Base-by-base conservation (phyloP, 2,113 vertebrate species). In the Grammomys surdaster region DNA sequence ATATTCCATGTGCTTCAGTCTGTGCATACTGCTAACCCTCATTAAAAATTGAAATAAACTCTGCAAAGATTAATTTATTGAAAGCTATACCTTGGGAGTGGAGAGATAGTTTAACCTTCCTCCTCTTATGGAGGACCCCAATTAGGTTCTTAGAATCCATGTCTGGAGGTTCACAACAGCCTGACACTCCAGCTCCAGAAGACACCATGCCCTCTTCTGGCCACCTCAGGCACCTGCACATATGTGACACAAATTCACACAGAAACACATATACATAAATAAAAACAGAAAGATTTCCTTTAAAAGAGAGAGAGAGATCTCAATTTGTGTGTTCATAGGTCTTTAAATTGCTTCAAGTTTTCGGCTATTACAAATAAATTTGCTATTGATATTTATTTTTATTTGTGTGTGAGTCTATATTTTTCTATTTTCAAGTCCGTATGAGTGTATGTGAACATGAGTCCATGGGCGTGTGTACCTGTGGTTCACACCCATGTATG, bases 331-430 rank as follows among this genome's bases (percentile, higher is more conserved):
- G 26, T 36, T 51, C 31, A 17, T 46, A 24, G 43, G 13, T 40
- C 89, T 80, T 72, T 75, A 51, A 54, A 51, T 90, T 76, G 13
- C 26, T 73, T 95, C 56, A 40, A 92, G 43, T 51, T 88, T 65
- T 5, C 33, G 54, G 4, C 31, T 88, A 43, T 87, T 76, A 81
- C 26, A 86, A 69, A 60, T 82, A 82, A 67, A 26, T 72, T 72
- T 97, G 33, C 36, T 77, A 31, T 43, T 84, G 11, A 31, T 63
- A 9, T 1, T 40, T 28, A 43, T 6, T n/a, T 82, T 82, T 84
- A 40, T 28, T 63, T 63, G 7, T 43, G 6, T 28, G 12, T 63
- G 58, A 17, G 56, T 84, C n/a, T 84, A 28, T 17, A 16, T 63
- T 43, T 60, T 28, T 63, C 81, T 84, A 84, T 56, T 24, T 6